phyloP scores from a whole-genome alignment of 2,113 vertebrate species.

The Bufo bufo region DNA sequence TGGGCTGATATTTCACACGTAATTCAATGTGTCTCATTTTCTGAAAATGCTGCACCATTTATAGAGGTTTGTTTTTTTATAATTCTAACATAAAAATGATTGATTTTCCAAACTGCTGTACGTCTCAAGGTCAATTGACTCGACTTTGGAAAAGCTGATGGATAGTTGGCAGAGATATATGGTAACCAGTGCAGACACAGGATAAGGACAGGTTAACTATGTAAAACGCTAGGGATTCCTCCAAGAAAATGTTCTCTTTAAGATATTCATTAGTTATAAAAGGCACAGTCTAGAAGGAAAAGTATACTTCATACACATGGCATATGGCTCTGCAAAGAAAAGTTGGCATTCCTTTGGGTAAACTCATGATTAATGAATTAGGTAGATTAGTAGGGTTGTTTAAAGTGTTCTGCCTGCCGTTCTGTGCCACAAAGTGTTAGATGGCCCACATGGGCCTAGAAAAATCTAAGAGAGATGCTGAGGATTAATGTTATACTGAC shows the following conservation, averaged over 20 bases:
- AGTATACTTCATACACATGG: neutral
- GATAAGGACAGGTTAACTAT: constrained; percentile 41
- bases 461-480: constrained; percentile 1
- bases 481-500: constrained; percentile 42
- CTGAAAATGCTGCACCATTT: constrained; percentile 7
- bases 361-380: constrained; percentile 40
- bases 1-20: neutral
- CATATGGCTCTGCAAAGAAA: neutral
- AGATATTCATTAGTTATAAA: constrained; percentile 47
- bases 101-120: constrained; percentile 13
- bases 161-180: constrained; percentile 10
- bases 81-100: constrained; percentile 12
- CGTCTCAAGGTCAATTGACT: constrained; percentile 28
- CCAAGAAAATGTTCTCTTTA: constrained; percentile 12
- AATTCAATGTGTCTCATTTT: neutral
- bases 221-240: neutral
- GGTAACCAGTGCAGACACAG: neutral
- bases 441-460: constrained; percentile 18
- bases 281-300: constrained; percentile 19
- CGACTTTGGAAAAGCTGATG: constrained; percentile 23
- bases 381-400: constrained; percentile 37
- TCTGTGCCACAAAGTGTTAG: constrained; percentile 41
- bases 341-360: constrained; percentile 47
- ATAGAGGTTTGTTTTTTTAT: neutral
- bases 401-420: constrained; percentile 20